Base-by-base conservation (phyloP, 2,113 vertebrate species). In the Xerus inauris region DNA sequence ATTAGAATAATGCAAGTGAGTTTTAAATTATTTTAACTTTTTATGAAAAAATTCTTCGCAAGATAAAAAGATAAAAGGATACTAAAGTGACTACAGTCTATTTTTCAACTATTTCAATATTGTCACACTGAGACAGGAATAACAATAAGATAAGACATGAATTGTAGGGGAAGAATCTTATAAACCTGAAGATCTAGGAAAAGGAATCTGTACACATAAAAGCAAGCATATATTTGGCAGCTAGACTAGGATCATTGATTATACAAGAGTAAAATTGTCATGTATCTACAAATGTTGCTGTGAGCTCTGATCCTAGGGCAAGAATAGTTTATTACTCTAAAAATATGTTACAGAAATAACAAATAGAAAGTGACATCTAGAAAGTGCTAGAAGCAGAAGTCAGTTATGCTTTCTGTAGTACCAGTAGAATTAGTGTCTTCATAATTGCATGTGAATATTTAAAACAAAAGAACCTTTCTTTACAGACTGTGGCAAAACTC, bases 21-120 rank as follows among this genome's bases (percentile, higher is more conserved):
- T 77, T 96, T 89, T 84, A 88, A 95, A n/a, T 84, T 88, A 79
- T 88, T 88, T 94, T 84, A 96, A 42, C 57, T 69, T 90, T 94
- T 65, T 30, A 85, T 88, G 24, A 73, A 92, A 94, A 89, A 54
- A 57, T 8, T 5, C n/a, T 89, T 90, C 91, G 42, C 73, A 49
- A 35, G n/a, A 65, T 82, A 45, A 72, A 69, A 94, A 77, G 16
- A 49, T 94, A 51, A 35, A 76, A 85, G 71, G 40, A 20, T 65
- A 28, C 8, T 93, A n/a, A 93, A 73, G 42, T 73, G 11, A 17
- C 16, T 77, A 69, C 17, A 51, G 42, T 14, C 4, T 72, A 72
- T 88, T 47, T 81, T 26, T 89, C 17, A 89, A 35, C 26, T 38
- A 79, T 86, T 76, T 96, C 38, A 57, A 16, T 57, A 73, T 47